Conservation (phyloP, 1,140 invertebrate genomes). For the Cydia strobilella region DNA sequence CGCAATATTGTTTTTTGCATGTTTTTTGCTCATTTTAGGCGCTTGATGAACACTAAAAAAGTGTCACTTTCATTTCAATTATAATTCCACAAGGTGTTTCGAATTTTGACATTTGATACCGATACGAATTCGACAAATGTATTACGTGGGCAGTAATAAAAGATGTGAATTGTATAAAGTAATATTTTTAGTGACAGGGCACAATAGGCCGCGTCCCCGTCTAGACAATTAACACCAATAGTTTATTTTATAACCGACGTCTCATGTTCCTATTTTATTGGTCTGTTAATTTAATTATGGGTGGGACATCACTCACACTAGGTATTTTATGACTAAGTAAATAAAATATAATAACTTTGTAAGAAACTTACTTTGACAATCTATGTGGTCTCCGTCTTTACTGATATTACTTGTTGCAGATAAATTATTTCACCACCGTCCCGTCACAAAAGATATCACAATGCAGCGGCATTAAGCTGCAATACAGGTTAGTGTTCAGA, state of each 20-base stretch:
- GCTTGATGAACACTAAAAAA: no score
- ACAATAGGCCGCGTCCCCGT: neutral
- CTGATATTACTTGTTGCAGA: conserved; percentile 58
- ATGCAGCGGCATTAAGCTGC: conserved; percentile 77
- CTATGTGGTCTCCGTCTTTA: neutral
- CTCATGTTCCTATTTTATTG: neutral
- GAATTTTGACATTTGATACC: no score
- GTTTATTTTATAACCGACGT: neutral
- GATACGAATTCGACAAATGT: no score
- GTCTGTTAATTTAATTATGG: neutral
- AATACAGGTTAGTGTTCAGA: conserved; percentile 53
- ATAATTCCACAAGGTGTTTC: no score
- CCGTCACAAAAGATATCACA: conserved; percentile 43
- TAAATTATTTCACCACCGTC: conserved; percentile 42
- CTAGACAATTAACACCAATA: neutral
- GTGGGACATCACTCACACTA: neutral
- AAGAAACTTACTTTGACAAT: neutral
- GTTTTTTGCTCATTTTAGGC: no score
- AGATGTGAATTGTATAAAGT: no score
- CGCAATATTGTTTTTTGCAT: no score
- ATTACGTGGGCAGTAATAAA: no score
- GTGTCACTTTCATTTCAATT: no score
- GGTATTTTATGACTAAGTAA: neutral
- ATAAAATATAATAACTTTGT: neutral
- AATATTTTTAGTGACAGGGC: neutral